Base-by-base conservation (phyloP, 2,113 vertebrate species). In the mouse (Mus musculus) region DNA sequence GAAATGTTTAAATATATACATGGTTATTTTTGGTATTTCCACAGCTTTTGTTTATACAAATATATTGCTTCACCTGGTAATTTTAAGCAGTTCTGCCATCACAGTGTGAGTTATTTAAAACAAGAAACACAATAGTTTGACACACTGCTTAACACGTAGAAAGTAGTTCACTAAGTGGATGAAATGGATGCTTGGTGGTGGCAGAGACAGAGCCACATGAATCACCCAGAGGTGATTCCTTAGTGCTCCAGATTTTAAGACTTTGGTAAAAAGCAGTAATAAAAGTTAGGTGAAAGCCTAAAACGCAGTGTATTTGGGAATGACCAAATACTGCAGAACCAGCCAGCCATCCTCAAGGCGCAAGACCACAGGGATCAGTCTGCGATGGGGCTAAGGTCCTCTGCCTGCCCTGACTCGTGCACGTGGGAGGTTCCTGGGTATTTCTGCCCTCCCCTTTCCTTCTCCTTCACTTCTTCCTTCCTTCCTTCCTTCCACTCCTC, bases 61-160 rank as follows among this genome's bases (percentile, higher is more conserved):
- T 95, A 19, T 84, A 75, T 90, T 95, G 56, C 36, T 87, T 93
- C 61, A 56, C 36, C 26, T 89, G 13, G 73, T 94, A 84, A 11
- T 90, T 95, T 91, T 92, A 97, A 90, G 56, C 30, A 73, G 26
- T 87, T 69, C 80, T 95, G 46, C 84, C 11, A 42, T 91, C n/a
- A 93, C 65, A 94, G 78, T 63, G 14, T 88, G 63, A 94, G 13
- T 89, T 89, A 71, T 78, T 96, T 93, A 42, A 87, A 95, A 90
- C 89, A 36, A 78, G 77, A 87, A 93, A 76, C 30, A 88, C 81
- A 85, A n/a, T 91, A 82, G 78, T 95, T n/a, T 33, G n/a, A 81
- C 4, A 28, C 59, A 82, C 46, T 69, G 28, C 73, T 86, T 84
- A 59, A 49, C 39, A n/a, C 69, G 59, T 22, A 92, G 24, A 73